Conservation (phyloP, 1,140 invertebrate species). For the Lutraria rhynchaena region DNA sequence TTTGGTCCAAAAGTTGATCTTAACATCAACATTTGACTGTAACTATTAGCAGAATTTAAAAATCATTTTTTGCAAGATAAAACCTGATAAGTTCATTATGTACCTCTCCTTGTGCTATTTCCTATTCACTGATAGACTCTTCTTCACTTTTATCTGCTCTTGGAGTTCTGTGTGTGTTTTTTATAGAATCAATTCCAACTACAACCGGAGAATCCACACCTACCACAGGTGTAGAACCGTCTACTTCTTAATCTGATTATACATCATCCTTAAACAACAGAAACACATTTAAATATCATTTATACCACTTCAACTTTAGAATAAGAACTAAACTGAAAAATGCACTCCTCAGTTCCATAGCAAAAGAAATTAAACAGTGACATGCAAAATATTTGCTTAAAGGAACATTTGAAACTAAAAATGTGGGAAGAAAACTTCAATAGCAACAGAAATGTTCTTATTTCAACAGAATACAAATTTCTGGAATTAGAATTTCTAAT, state of each 20-base stretch:
- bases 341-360: neutral
- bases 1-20: too few relatives aligned
- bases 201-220: conserved; percentile 13
- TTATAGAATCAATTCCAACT: conserved; percentile 24
- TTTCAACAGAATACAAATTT: too few relatives aligned
- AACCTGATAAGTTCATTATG: too few relatives aligned
- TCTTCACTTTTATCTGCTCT: conserved; percentile 45
- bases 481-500: too few relatives aligned
- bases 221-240: neutral
- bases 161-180: conserved; percentile 23
- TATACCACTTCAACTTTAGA: neutral
- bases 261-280: conserved; percentile 58
- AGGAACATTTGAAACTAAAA: too few relatives aligned
- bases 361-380: neutral
- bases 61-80: too few relatives aligned
- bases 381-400: neutral
- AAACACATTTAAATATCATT: neutral
- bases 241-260: conserved; percentile 58
- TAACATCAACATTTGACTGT: too few relatives aligned
- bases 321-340: neutral
- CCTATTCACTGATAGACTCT: conserved; percentile 74
- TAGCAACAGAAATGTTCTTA: too few relatives aligned
- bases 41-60: too few relatives aligned
- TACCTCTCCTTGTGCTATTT: conserved; percentile 68
- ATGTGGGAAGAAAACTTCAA: too few relatives aligned